phyloP scores from a whole-genome alignment of 2,113 vertebrate species.

The Pachypanchax playfairii region DNA sequence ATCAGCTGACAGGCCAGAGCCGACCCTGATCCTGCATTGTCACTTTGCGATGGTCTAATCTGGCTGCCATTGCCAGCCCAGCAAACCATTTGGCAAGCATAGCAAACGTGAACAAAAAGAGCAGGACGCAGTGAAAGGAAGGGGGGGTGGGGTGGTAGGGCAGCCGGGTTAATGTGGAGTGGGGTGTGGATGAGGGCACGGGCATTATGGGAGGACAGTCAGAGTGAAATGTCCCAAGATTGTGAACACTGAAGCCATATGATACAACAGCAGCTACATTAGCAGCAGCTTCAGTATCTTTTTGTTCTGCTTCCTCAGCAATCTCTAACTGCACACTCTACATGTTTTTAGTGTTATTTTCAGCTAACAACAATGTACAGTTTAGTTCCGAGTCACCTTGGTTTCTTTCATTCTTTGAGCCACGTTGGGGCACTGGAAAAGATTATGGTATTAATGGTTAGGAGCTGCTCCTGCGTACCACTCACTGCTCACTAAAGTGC shows the following conservation, averaged over 20 bases:
- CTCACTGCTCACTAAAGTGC: constrained; percentile 55
- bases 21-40: constrained; percentile 82
- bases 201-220: constrained; percentile 55
- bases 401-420: constrained; percentile 29
- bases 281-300: constrained; percentile 38
- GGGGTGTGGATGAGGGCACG: constrained; percentile 47
- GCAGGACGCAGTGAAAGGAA: constrained; percentile 60
- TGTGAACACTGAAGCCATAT: constrained; percentile 67
- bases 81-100: constrained; percentile 83
- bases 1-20: constrained; percentile 77
- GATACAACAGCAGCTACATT: constrained; percentile 48
- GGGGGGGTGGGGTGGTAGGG: constrained; percentile 42
- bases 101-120: constrained; percentile 82
- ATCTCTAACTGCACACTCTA: constrained; percentile 36
- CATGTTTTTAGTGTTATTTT: constrained; percentile 5
- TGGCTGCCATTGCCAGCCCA: constrained; percentile 78
- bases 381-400: constrained; percentile 53
- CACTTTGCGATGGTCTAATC: constrained; percentile 83
- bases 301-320: constrained; percentile 67
- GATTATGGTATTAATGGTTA: constrained; percentile 74
- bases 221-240: constrained; percentile 63
- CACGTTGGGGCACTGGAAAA: constrained; percentile 58
- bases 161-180: constrained; percentile 49
- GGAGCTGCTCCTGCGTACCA: constrained; percentile 49
- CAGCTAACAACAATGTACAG: constrained; percentile 18